A percentile compares a stretch with the other conserved stretches of the same genome.
Evolutionary conservation across 2,113 vertebrate species (phyloP).

Genomic region (Amia ocellicauda): DNA sequence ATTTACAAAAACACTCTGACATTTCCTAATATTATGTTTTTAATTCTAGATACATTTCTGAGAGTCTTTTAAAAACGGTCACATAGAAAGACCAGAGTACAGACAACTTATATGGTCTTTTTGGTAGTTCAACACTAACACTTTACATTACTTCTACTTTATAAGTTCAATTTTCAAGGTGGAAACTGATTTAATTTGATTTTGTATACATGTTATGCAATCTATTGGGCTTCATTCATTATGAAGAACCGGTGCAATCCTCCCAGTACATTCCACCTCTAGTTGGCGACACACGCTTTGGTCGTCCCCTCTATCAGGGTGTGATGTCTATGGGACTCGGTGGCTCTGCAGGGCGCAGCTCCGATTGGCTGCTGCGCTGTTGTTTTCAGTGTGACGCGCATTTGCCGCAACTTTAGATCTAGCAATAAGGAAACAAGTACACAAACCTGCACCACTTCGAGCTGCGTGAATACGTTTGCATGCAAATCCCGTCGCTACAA

Average conservation of each 20-base stretch:
- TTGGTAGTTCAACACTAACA: too few species aligned
- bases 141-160: too few species aligned
- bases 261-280: conserved; percentile 8
- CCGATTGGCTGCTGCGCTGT: conserved; percentile 16
- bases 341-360: background rate
- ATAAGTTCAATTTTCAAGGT: too few species aligned
- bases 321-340: background rate
- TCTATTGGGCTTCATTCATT: too few species aligned
- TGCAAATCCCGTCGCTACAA: background rate
- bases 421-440: background rate
- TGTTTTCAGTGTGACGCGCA: conserved; percentile 4
- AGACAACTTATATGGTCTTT: too few species aligned
- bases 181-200: too few species aligned
- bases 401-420: conserved; percentile 6
- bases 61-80: too few species aligned
- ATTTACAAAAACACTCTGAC: too few species aligned
- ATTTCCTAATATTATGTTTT: too few species aligned
- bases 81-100: too few species aligned
- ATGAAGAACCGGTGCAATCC: background rate
- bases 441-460: background rate
- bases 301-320: background rate
- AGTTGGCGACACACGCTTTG: conserved; percentile 10
- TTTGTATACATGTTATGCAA: too few species aligned
- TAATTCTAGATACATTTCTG: too few species aligned
- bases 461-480: background rate